Evolutionary conservation across 2,113 vertebrate genomes (phyloP).

Genomic region (Scomber colias): DNA sequence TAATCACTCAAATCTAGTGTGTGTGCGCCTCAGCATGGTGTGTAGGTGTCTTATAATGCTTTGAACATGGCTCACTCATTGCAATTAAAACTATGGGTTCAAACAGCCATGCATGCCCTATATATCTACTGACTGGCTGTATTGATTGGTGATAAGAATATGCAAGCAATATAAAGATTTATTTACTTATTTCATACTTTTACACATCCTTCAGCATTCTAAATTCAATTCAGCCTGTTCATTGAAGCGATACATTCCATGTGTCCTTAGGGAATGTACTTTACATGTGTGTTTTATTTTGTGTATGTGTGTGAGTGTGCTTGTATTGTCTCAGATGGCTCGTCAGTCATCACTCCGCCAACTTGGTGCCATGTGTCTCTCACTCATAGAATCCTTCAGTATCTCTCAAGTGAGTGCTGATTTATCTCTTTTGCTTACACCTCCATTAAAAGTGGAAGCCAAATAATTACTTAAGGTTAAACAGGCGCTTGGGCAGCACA

Average conservation of each 20-base stretch:
- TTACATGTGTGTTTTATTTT: not conserved
- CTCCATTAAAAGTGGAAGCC: conserved; percentile 56
- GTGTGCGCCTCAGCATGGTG: not conserved
- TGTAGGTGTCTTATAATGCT: not conserved
- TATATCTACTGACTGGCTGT: not conserved
- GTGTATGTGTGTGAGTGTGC: not conserved
- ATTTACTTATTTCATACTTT: not conserved
- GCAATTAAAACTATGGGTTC: not conserved
- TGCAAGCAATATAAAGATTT: not conserved
- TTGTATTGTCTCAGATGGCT: not conserved
- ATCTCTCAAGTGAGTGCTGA: conserved; percentile 42
- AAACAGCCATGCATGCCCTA: not conserved
- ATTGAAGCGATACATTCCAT: not conserved
- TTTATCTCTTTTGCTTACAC: conserved; percentile 47
- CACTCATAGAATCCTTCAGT: conserved; percentile 36
- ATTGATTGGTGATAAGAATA: not conserved
- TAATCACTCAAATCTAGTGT: conserved; percentile 39
- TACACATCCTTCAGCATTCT: not conserved
- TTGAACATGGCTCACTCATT: not conserved
- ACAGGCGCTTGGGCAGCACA: conserved; percentile 39
- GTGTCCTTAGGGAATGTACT: not conserved
- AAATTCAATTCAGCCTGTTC: not conserved
- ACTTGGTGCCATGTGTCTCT: conserved; percentile 10
- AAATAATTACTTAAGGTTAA: conserved; percentile 69
- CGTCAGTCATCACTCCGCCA: conserved; percentile 29